Evolutionary conservation across 2,888 invertebrate genomes (phyloP), one percentile per base, ranked within the genome.

Genomic region (Lumbricus terrestris): DNA sequence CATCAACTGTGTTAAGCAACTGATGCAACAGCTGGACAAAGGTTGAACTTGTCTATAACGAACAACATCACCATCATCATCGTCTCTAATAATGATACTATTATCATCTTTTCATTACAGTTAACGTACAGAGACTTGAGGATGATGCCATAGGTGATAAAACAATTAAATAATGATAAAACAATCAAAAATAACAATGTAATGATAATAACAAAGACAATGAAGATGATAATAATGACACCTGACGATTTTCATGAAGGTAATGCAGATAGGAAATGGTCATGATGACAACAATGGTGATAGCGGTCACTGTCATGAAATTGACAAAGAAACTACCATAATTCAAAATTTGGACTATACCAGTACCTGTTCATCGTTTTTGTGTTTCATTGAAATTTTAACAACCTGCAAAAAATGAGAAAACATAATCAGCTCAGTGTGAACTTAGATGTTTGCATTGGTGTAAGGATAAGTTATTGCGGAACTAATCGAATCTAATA

Each of bases 1-100:
- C 34, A 85, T 85, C 85, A 23, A 85, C 85, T 15, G 85, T 85
- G 85, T 85, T 85, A 23, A 85, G 85, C 85, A 85, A 16, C 37
- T 85, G 85, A 37, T 85, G 85, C 85, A 85, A 23, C 37, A 85
- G 37, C n/a, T 35, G 85, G 16, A 85, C 85, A 85, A 85, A 85
- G 11, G 85, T 85, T 23, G 85, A 85, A 23, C 85, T 85, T 85
- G 35, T 85, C 85, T 85, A 85, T 35, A 85, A 85, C 16, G 13
- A 37, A 69, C 69, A 69, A 6, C 13, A 13, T n/a, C n/a, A 5
- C n/a, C 69, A 69, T 69, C 40, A n/a, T n/a, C n/a, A n/a, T n/a
- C n/a, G n/a, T n/a, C 47, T 47, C 47, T 47, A n/a, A 47, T 47
- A 20, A 20, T n/a, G 29, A 69, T n/a, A 69, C 8, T 69, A 23